phyloP scores from a whole-genome alignment of 2,113 vertebrate genomes.

The Archilochus colubris region DNA sequence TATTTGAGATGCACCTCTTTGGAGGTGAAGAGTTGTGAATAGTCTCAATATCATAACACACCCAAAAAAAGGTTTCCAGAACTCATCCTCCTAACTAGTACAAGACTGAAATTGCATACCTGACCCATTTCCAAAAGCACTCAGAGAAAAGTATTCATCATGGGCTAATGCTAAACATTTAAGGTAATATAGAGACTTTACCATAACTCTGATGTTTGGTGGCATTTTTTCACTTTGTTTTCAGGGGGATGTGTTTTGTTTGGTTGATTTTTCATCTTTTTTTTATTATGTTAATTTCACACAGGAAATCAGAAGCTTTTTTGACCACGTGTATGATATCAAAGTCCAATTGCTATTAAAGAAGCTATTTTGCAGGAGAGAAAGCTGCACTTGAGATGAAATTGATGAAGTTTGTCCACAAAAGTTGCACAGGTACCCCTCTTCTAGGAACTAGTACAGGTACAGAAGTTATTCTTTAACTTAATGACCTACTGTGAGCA shows the following conservation, averaged over 20 bases:
- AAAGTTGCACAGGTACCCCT: background rate
- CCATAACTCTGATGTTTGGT: background rate
- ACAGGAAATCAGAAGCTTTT: background rate
- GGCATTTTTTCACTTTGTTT: background rate
- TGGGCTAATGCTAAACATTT: background rate
- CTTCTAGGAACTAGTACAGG: background rate
- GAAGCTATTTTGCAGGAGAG: background rate
- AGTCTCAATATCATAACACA: background rate
- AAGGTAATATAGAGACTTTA: background rate
- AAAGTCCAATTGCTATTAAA: background rate
- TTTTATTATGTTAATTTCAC: background rate
- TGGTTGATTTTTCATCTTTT: background rate
- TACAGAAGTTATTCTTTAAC: background rate
- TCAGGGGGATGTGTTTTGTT: background rate
- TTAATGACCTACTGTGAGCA: background rate
- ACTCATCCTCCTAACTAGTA: background rate
- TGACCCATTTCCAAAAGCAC: background rate
- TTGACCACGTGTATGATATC: background rate
- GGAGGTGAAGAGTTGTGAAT: background rate
- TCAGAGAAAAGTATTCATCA: background rate
- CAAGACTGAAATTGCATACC: background rate
- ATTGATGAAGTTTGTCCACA: background rate
- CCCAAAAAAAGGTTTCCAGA: background rate
- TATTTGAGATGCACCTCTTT: background rate
- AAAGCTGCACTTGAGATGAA: background rate